Evolutionary conservation across 2,888 invertebrate genomes (phyloP), one percentile per base, ranked within the genome.

Genomic region (Scelioninae gen. 1): DNA sequence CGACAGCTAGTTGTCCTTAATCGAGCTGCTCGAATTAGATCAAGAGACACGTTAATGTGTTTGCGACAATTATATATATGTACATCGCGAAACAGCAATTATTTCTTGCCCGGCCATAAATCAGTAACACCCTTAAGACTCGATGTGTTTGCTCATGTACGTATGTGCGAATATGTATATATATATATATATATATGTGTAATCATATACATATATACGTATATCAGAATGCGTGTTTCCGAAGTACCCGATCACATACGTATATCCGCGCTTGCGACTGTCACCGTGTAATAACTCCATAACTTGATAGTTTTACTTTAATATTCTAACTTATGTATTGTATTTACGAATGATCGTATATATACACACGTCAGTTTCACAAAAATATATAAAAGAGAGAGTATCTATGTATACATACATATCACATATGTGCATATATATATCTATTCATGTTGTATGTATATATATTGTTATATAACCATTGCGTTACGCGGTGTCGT

Each of bases 331-430:
- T 85, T 86, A 82, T 85, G 72, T 83, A 83, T 85, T 56, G 45
- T 80, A 76, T 83, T 82, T 82, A 90, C 88, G 88, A 89, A 89
- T 86, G 87, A 89, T 85, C 87, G 88, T 89, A 89, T 91, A 91
- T 90, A 88, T 90, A 91, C 88, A 91, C 89, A 90, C 89, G 90
- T 90, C 89, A 91, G 89, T 90, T 90, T 92, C 91, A 91, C 91
- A 92, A 92, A 92, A 92, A 92, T 92, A 92, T 92, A 92, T 92
- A 92, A 92, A 92, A 92, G 92, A 91, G 88, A 89, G 88, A 88
- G 89, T 88, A 86, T 87, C 86, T 86, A 88, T 88, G 84, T 85
- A 87, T 86, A 87, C 84, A 85, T 84, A 86, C 80, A 85, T 77
- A 78, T 84, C 29, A 78, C 66, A 76, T 69, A 83, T 71, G 71